phyloP scores from a whole-genome alignment of 2,797 vertebrate species.

The Rhinogobio ventralis region DNA sequence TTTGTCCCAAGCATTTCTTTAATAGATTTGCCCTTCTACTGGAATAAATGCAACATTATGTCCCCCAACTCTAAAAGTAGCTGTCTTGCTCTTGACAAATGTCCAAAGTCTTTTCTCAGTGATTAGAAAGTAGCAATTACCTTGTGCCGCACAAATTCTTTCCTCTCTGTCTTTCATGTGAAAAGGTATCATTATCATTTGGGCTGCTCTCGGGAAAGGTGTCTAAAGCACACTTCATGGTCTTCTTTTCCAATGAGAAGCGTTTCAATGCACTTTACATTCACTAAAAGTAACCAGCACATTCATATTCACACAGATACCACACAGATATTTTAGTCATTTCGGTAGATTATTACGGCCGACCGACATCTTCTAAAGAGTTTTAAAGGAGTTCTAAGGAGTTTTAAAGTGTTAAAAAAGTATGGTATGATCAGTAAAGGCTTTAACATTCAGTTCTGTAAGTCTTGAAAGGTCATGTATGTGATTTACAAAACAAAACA shows the following conservation, averaged over 20 bases:
- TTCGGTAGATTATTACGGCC: not conserved
- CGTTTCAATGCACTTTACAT: not conserved
- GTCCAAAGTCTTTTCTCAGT: conserved; percentile 12
- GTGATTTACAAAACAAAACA: not conserved
- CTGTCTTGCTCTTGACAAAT: conserved; percentile 13
- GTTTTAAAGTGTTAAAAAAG: not conserved
- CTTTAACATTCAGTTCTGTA: not conserved
- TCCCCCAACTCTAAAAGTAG: not conserved
- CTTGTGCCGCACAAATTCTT: not conserved
- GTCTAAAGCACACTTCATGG: conserved; percentile 6
- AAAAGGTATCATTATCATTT: conserved; percentile 34
- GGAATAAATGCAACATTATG: not conserved
- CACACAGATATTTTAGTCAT: not conserved
- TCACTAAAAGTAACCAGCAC: not conserved
- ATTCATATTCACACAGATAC: not conserved
- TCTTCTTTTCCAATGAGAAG: not conserved
- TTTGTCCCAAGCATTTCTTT: not conserved
- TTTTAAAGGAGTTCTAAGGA: not conserved
- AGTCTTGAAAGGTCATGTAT: not conserved
- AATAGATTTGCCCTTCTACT: not conserved
- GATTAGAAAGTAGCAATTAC: conserved; percentile 31
- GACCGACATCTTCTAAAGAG: too few species aligned
- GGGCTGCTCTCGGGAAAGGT: not conserved
- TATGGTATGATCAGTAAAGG: not conserved
- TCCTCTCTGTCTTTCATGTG: conserved; percentile 5